Conservation (phyloP, 2,888 invertebrate genomes). For the Prenolepis imparis region DNA sequence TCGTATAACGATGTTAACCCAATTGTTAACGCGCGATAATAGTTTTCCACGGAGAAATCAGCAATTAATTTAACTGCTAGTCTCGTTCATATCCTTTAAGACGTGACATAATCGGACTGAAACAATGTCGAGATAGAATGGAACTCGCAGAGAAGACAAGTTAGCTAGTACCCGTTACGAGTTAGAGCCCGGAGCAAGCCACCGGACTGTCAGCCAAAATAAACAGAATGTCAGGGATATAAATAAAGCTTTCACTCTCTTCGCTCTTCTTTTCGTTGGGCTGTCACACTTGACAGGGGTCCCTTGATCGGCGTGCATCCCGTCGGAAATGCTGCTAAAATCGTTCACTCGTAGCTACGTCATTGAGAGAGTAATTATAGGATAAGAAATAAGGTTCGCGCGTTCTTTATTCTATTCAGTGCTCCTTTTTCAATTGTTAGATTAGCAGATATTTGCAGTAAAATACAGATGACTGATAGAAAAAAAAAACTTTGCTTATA, state of each 20-base stretch:
- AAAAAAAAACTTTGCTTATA: background rate
- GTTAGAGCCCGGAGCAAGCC: conserved; percentile 73
- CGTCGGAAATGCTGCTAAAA: conserved; percentile 68
- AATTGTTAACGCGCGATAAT: background rate
- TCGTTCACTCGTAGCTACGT: conserved; percentile 43
- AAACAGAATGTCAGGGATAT: conserved; percentile 85
- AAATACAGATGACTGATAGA: background rate
- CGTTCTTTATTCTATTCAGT: conserved; percentile 3
- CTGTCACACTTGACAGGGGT: conserved; percentile 59
- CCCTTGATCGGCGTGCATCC: conserved; percentile 69
- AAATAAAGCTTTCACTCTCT: conserved; percentile 83
- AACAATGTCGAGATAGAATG: conserved; percentile 26
- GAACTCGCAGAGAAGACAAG: conserved; percentile 50
- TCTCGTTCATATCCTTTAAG: conserved; percentile 11
- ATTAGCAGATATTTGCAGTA: background rate
- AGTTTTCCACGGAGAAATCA: conserved; percentile 23
- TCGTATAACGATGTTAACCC: background rate
- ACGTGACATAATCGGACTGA: conserved; percentile 27
- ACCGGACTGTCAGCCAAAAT: conserved; percentile 82
- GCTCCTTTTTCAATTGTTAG: background rate
- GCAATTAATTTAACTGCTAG: background rate
- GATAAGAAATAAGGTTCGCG: conserved; percentile 24
- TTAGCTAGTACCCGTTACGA: conserved; percentile 63
- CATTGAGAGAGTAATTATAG: conserved; percentile 69
- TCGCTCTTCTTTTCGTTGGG: conserved; percentile 56